phyloP scores from a whole-genome alignment of 2,888 invertebrate species.

The Pocota personata region DNA sequence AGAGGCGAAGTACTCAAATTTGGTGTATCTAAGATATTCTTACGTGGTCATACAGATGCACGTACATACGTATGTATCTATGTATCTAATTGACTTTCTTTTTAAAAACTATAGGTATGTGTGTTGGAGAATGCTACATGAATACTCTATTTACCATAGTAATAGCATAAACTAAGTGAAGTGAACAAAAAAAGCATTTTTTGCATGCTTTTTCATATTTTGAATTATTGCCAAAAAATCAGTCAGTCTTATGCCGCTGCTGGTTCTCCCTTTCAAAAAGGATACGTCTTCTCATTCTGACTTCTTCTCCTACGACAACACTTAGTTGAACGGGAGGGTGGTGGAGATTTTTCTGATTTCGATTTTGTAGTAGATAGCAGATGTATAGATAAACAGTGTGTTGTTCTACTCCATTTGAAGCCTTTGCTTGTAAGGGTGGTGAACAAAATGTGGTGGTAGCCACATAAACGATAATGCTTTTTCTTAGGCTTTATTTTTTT shows the following conservation, averaged over 20 bases:
- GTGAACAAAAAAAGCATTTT: not conserved
- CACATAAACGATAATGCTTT: not conserved
- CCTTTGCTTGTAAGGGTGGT: not conserved
- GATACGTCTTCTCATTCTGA: not conserved
- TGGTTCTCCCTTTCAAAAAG: not conserved
- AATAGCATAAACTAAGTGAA: too few species aligned
- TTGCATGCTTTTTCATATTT: not conserved
- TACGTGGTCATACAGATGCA: not conserved
- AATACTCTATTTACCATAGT: not conserved
- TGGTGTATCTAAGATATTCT: not conserved
- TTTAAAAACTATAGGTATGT: too few species aligned
- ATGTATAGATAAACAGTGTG: not conserved
- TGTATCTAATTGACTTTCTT: too few species aligned
- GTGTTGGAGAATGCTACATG: not conserved
- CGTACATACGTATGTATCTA: too few species aligned
- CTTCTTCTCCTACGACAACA: not conserved
- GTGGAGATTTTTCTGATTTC: not conserved
- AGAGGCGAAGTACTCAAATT: not conserved
- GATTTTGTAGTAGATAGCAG: not conserved
- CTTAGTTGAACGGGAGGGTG: not conserved
- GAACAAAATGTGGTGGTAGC: not conserved
- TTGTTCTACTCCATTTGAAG: not conserved
- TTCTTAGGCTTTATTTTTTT: not conserved
- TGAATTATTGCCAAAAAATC: not conserved
- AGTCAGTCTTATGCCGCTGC: slow-evolving; percentile 3